A percentile compares a stretch with the other conserved stretches of the same genome.
Conservation (phyloP, 2,797 vertebrate species). For the Falco concolor region DNA sequence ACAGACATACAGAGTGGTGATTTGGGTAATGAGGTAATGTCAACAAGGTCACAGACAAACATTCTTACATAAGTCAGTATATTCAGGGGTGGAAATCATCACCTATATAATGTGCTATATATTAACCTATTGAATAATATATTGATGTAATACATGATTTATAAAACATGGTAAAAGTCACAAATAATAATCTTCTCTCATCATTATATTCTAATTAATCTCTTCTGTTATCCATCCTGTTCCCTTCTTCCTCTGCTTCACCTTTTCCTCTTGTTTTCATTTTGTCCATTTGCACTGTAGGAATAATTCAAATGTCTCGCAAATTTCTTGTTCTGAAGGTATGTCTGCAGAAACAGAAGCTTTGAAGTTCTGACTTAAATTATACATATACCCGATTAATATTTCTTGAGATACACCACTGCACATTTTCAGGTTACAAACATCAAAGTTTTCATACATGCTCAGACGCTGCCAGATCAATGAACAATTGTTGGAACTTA, state of each 20-base stretch:
- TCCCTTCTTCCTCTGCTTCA: neutral
- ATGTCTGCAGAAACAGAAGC: neutral
- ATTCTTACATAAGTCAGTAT: neutral
- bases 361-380: constrained; percentile 38
- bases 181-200: neutral
- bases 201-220: neutral
- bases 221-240: neutral
- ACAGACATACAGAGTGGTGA: neutral
- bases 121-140: neutral
- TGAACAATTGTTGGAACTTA: neutral
- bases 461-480: neutral
- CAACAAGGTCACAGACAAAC: neutral
- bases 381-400: neutral
- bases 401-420: neutral
- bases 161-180: neutral
- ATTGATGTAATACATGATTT: neutral
- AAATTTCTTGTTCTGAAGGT: neutral
- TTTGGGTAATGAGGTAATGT: neutral
- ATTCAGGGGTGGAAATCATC: neutral
- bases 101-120: neutral
- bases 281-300: neutral
- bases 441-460: neutral
- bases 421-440: neutral
- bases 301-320: constrained; percentile 3
- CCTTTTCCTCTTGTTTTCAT: neutral